These are phyloP conservation scores for Nowickia ferox DNA, from an alignment of 2,888 invertebrate genomes.

Conservation along the genomic window DNA sequence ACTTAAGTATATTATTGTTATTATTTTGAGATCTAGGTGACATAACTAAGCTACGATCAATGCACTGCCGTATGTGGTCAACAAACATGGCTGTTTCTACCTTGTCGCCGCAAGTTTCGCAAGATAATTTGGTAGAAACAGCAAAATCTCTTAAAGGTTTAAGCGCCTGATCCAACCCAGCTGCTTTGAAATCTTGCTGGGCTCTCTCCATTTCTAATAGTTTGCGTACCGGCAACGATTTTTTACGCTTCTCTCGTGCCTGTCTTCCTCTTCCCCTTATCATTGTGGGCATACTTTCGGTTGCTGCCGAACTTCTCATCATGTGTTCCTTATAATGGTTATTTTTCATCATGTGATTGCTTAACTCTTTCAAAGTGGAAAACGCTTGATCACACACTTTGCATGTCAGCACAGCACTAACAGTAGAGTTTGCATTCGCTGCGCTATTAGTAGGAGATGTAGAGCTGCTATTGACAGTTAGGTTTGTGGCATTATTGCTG, in stretches of 20 bases:
- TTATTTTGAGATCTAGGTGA: conserved; percentile 85
- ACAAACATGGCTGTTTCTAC: conserved; percentile 96
- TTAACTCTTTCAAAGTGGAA: conserved; percentile 96
- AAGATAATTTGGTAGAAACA: conserved; percentile 90
- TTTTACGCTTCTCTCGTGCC: conserved; percentile 95
- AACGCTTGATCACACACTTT: conserved; percentile 99
- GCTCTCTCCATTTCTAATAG: conserved; percentile 94
- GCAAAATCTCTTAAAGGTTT: conserved; percentile 85
- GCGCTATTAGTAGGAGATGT: conserved; percentile 72
- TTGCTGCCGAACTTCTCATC: conserved; percentile 85
- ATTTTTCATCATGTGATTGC: conserved; percentile 98
- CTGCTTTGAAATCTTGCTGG: conserved; percentile 94
- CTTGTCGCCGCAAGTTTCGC: conserved; percentile 97
- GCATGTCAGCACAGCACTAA: conserved; percentile 97
- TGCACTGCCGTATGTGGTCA: conserved; percentile 96
- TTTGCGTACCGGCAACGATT: conserved; percentile 95
- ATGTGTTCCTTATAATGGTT: conserved; percentile 98
- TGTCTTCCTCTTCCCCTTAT: conserved; percentile 87
- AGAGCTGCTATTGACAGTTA: conserved; percentile 40
- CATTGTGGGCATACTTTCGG: conserved; percentile 68
- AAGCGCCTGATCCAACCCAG: conserved; percentile 85
- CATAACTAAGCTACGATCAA: conserved; percentile 89
- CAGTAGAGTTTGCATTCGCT: conserved; percentile 86
- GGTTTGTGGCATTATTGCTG: conserved; percentile 77
- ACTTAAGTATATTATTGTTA: conserved; percentile 87